Conservation (phyloP, 2,888 invertebrate species). For the Sipha maydis region DNA sequence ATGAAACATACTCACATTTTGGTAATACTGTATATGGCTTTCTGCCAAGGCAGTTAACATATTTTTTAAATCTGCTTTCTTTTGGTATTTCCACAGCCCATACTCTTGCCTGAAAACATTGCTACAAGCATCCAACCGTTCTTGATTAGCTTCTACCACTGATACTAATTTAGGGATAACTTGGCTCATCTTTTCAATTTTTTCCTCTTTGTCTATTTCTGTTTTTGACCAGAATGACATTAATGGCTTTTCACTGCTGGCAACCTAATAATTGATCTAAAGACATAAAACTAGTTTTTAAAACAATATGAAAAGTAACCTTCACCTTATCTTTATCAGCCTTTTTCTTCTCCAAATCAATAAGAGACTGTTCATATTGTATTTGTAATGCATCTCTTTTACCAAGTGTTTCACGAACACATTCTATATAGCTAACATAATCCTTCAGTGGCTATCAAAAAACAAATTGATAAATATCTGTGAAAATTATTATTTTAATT, state of each 20-base stretch:
- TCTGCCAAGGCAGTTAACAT: constrained; percentile 74
- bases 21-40: constrained; percentile 75
- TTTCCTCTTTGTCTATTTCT: constrained; percentile 64
- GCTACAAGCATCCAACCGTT: constrained; percentile 76
- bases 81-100: constrained; percentile 76
- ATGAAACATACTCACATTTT: constrained; percentile 68
- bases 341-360: constrained; percentile 74
- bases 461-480: background rate
- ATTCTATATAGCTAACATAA: constrained; percentile 75
- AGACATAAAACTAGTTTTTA: background rate
- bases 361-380: constrained; percentile 74
- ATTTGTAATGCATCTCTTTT: constrained; percentile 75
- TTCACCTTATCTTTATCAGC: constrained; percentile 73
- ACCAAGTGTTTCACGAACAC: constrained; percentile 75
- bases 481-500: background rate
- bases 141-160: constrained; percentile 68
- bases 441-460: constrained; percentile 70
- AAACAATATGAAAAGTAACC: background rate
- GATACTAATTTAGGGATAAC: constrained; percentile 60
- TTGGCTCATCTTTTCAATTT: constrained; percentile 65
- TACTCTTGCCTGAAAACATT: constrained; percentile 76
- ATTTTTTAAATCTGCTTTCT: constrained; percentile 74
- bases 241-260: constrained; percentile 47
- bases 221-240: constrained; percentile 61
- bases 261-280: constrained; percentile 20